phyloP scores from a whole-genome alignment of 2,113 vertebrate species.

The Chrysemys picta region DNA sequence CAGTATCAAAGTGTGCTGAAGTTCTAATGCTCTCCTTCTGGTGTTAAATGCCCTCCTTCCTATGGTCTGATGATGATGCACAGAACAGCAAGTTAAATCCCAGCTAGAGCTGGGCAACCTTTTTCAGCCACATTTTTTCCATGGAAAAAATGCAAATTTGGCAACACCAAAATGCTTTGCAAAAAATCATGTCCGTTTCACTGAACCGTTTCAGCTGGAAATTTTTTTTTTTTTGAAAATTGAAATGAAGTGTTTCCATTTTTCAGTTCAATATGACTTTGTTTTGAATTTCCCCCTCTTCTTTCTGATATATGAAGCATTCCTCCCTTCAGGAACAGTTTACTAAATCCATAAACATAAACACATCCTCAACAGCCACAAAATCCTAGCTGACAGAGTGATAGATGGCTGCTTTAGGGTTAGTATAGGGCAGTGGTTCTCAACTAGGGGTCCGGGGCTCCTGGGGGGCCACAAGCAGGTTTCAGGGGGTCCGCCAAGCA shows the following conservation, averaged over 20 bases:
- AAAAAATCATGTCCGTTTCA: not conserved
- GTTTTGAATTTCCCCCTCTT: not conserved
- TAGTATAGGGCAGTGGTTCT: not conserved
- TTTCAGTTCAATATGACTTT: no score
- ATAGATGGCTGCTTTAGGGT: not conserved
- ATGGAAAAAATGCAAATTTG: not conserved
- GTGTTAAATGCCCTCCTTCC: not conserved
- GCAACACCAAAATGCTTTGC: not conserved
- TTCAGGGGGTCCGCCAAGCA: no score
- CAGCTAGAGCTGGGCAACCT: not conserved
- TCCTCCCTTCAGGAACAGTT: not conserved
- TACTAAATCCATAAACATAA: not conserved
- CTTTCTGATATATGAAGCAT: not conserved
- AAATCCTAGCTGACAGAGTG: not conserved
- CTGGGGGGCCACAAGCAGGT: no score
- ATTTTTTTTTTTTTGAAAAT: not conserved
- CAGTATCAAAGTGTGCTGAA: not conserved
- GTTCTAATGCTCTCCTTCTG: conserved; percentile 35
- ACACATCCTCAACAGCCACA: not conserved
- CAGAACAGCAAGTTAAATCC: conserved; percentile 21
- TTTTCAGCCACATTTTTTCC: not conserved
- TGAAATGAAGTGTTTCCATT: not conserved
- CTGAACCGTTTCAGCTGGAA: not conserved
- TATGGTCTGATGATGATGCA: conserved; percentile 45
- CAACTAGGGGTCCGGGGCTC: no score